Evolutionary conservation across 2,797 vertebrate species (phyloP), one percentile per base, ranked within the genome.

Genomic region (Acanthurus leucopareius): DNA sequence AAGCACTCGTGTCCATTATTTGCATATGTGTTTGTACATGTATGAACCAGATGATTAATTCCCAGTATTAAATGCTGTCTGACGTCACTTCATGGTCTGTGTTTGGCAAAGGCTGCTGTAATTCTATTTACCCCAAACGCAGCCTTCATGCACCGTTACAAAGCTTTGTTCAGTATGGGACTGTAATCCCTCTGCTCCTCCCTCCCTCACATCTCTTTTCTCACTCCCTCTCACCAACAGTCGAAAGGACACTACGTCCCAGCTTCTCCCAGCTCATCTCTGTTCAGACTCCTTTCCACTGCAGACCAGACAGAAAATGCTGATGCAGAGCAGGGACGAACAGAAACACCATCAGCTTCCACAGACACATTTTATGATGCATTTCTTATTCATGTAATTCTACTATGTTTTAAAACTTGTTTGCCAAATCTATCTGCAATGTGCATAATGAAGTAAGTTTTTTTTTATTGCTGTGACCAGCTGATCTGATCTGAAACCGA

Each of bases 121-220:
- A 84, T 75, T 84, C 68, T 89, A 62, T 90, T 91, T 88, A 83
- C 70, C 47, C 56, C 66, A 83, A 86, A 84, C 81, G 69, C 40
- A 20, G 63, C 57, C 71, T 79, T 86, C 84, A 86, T 80, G 83
- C 83, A 35, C 83, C 9, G 81, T 86, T 91, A 59, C 79, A 88
- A 71, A 87, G 82, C 91, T 82, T 86, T 89, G 76, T 88, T 86
- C 62, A 38, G 69, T 58, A 15, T 7, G 19, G n/a, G 28, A 48
- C 79, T 72, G 15, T 86, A 86, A 86, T 86, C 88, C 75, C 63
- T 47, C 22, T 22, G 44, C 66, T 79, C 60, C 59, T 67, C 75
- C 68, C 73, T 79, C 72, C 60, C 58, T 52, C 35, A 38, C 14
- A 1, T 47, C 35, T 61, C 47, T 60, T 48, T 48, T 57, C 48